Evolutionary conservation across 2,113 vertebrate genomes (phyloP), one percentile per base, ranked within the genome.

Genomic region (Hyperopisus bebe): DNA sequence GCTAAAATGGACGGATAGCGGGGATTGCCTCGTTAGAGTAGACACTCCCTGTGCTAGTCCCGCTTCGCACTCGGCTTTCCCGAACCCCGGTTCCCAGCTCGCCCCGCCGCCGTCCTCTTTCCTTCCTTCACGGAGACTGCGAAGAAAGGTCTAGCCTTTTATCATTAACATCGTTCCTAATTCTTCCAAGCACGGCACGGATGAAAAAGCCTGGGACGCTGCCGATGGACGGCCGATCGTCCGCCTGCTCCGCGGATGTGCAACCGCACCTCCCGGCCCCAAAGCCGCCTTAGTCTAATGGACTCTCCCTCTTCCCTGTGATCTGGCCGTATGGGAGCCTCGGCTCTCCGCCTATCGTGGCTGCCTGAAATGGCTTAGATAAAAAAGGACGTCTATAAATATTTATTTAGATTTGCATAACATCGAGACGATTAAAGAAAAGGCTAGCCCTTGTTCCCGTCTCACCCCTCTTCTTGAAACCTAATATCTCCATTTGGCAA

Each of bases 401-500:
- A 95, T 96, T 95, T 95, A 94, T 95, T 95, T 91, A 93, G 92
- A 95, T 95, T 95, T 95, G 95, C 95, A 95, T 95, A 94, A 95
- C 94, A 95, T 94, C 94, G 95, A 95, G 95, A 95, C 95, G 94
- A 94, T 91, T 92, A 92, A 92, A 93, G 90, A 95, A 93, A 92
- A 95, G 95, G 94, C 95, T 92, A 95, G 95, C 94, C 95, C 96
- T 96, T 94, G 95, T 94, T 95, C 94, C 94, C 94, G 95, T 96
- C 95, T 97, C 95, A 96, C 96, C 96, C 96, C 95, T 96, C 96
- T 89, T 83, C 89, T 96, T 99, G 98, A 99, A 99, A 99, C 98
- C 97, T 97, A 99, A 99, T 99, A 98, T 98, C 98, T 98, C 97
- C 96, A 97, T 98, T 98, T 98, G 98, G 98, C 98, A 98, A 98